Percentiles rank a stretch among this genome's conserved stretches.
Conservation (phyloP, 2,113 vertebrate genomes). For the Tachysurus fulvidraco region DNA sequence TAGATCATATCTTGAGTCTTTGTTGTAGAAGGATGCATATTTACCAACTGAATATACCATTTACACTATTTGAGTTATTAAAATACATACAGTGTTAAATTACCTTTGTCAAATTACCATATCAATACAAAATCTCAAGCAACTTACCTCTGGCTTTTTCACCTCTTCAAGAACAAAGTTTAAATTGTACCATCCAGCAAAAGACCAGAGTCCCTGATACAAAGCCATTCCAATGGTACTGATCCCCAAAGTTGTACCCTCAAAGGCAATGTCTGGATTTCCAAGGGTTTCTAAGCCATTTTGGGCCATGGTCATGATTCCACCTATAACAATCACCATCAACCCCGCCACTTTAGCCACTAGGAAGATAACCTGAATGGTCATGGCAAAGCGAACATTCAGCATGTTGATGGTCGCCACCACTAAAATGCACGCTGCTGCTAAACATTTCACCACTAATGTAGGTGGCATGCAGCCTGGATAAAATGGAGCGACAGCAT, state of each 20-base stretch:
- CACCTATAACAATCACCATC: conserved; percentile 74
- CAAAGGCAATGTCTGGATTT: conserved; percentile 74
- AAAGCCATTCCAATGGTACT: conserved; percentile 74
- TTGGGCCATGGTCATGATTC: conserved; percentile 66
- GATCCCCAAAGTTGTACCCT: conserved; percentile 63
- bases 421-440: no score
- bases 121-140: neutral
- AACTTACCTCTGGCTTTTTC: conserved; percentile 79
- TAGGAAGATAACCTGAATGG: conserved; percentile 76
- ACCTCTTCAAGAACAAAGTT: conserved; percentile 82
- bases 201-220: conserved; percentile 84
- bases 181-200: conserved; percentile 79
- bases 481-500: no score
- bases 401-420: no score
- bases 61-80: conserved; percentile 60
- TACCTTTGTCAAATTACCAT: neutral
- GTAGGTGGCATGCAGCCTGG: no score
- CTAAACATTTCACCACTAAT: no score
- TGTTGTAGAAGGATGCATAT: neutral
- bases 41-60: neutral
- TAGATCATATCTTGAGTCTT: neutral
- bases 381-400: conserved; percentile 49
- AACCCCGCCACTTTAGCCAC: conserved; percentile 75
- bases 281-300: conserved; percentile 65
- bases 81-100: neutral